These are phyloP conservation scores for Lasioglossum morio DNA, from an alignment of 2,888 invertebrate genomes.

Conservation along the genomic window DNA sequence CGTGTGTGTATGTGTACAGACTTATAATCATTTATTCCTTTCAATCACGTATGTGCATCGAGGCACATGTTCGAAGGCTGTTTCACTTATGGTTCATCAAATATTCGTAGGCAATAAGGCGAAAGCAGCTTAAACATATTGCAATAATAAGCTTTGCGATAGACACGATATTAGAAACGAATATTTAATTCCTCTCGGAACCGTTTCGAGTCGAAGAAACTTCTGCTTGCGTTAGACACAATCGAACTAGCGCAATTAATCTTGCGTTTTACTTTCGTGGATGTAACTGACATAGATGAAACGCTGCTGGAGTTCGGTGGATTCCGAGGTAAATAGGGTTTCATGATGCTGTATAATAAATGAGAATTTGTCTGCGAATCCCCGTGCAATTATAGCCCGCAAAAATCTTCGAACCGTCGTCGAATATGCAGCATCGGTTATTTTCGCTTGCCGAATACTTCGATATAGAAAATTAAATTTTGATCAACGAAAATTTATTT, in stretches of 20 bases:
- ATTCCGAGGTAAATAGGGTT: constrained; percentile 13
- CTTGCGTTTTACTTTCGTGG: constrained; percentile 25
- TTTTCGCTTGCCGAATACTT: neutral
- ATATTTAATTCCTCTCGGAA: constrained; percentile 14
- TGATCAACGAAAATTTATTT: neutral
- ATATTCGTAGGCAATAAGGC: neutral
- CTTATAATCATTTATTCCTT: neutral
- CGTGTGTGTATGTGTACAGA: neutral
- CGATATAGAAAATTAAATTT: neutral
- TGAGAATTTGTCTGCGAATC: neutral
- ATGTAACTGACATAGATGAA: constrained; percentile 27
- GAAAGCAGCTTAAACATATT: neutral
- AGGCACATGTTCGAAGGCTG: neutral
- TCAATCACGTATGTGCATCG: neutral
- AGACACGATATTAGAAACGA: neutral
- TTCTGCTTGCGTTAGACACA: constrained; percentile 14
- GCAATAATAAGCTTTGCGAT: neutral
- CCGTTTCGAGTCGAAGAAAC: neutral
- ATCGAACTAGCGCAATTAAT: constrained; percentile 36
- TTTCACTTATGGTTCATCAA: constrained; percentile 1
- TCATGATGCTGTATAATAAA: constrained; percentile 6
- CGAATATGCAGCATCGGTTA: neutral
- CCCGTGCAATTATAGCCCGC: neutral
- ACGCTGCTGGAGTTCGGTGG: constrained; percentile 13
- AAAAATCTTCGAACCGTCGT: neutral